These are phyloP conservation scores for Bruchidius siliquastri DNA, from an alignment of 2,888 invertebrate genomes.

Conservation along the genomic window DNA sequence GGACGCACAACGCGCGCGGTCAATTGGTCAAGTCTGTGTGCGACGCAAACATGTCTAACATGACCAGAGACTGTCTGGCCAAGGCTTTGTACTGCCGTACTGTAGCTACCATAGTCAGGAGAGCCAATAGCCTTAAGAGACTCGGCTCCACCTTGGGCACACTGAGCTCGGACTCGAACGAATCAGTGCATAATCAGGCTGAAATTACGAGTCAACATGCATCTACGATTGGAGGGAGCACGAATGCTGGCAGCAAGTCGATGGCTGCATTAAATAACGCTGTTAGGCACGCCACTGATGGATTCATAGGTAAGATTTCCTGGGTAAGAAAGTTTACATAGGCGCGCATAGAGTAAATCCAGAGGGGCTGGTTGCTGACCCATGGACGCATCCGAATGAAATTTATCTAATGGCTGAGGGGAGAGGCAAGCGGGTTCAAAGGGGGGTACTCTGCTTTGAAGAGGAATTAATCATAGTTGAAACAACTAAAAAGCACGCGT, in stretches of 20 bases:
- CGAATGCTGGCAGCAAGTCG: slow-evolving; percentile 76
- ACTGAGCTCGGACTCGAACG: slow-evolving; percentile 86
- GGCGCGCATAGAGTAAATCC: too few relatives aligned
- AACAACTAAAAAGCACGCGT: too few relatives aligned
- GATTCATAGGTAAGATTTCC: slow-evolving; percentile 73
- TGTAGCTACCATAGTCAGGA: slow-evolving; percentile 86
- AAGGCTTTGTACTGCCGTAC: slow-evolving; percentile 92
- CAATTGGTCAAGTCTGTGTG: slow-evolving; percentile 77
- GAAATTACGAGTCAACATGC: slow-evolving; percentile 83
- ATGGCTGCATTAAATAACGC: slow-evolving; percentile 91
- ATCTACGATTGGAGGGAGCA: slow-evolving; percentile 66
- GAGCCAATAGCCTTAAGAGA: slow-evolving; percentile 87
- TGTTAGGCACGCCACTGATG: slow-evolving; percentile 88
- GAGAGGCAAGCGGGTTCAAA: too few relatives aligned
- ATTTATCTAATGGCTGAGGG: too few relatives aligned
- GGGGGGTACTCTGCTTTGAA: too few relatives aligned
- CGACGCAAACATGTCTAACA: slow-evolving; percentile 81
- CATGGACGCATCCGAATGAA: too few relatives aligned
- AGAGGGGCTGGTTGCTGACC: too few relatives aligned
- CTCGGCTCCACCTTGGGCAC: slow-evolving; percentile 78
- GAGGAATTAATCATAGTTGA: too few relatives aligned
- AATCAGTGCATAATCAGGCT: slow-evolving; percentile 83
- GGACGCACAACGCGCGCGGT: slow-evolving; percentile 73
- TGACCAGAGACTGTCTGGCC: slow-evolving; percentile 83
- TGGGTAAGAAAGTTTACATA: too few relatives aligned